Evolutionary conservation across 2,797 vertebrate species (phyloP).

Genomic region (Trematomus bernacchii): DNA sequence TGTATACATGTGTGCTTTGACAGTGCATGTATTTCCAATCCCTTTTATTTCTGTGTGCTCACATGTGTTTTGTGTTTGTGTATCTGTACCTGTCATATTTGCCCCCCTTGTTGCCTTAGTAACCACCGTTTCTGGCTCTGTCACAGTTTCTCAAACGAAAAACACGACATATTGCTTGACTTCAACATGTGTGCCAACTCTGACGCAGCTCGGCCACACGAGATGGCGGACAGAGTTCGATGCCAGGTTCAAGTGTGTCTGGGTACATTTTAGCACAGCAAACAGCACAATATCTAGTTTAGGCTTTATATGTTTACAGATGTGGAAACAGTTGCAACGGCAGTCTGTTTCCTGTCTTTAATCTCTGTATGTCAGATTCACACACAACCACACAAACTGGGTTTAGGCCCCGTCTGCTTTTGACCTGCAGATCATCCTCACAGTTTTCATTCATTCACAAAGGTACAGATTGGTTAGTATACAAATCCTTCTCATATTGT

Average conservation of each 20-base stretch:
- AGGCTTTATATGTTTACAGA: constrained; percentile 35
- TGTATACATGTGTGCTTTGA: background rate
- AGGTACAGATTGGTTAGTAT: background rate
- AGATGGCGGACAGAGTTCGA: background rate
- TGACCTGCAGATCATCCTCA: constrained; percentile 59
- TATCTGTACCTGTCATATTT: constrained; percentile 35
- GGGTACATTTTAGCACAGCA: background rate
- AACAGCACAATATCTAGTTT: background rate
- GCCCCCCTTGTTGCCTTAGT: constrained; percentile 45
- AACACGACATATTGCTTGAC: constrained; percentile 53
- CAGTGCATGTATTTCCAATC: background rate
- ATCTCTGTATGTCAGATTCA: constrained; percentile 47
- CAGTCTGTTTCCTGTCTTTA: constrained; percentile 69
- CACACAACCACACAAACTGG: constrained; percentile 25
- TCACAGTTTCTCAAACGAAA: constrained; percentile 52
- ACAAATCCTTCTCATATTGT: no score
- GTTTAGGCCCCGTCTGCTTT: constrained; percentile 30
- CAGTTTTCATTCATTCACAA: constrained; percentile 56
- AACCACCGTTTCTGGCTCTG: constrained; percentile 51
- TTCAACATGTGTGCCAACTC: constrained; percentile 34
- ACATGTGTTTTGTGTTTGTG: background rate
- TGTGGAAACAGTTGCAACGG: constrained; percentile 25
- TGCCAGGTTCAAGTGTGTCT: background rate
- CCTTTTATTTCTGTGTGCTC: background rate
- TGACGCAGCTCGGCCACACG: constrained; percentile 22